Conservation (phyloP, 2,797 vertebrate genomes). For the Acipenser oxyrinchus region DNA sequence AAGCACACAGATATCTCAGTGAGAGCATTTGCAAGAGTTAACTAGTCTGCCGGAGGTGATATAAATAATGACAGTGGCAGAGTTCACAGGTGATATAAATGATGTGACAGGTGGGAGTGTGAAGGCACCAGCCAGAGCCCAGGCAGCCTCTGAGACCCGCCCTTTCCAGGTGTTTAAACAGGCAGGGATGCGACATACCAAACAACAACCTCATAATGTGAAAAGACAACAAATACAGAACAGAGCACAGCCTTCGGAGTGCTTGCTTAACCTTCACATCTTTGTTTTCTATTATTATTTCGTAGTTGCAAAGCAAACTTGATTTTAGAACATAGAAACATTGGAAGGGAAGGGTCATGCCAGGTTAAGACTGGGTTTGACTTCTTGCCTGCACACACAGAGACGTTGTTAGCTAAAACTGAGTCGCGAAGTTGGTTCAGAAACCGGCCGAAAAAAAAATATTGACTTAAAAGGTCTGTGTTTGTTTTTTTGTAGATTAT, state of each 20-base stretch:
- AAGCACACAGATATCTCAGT: no score
- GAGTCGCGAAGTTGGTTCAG: no score
- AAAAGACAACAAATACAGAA: not conserved
- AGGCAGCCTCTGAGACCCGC: conserved; percentile 18
- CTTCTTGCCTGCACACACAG: no score
- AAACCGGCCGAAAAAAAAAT: no score
- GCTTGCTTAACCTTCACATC: not conserved
- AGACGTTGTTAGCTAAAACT: no score
- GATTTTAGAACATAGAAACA: not conserved
- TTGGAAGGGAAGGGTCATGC: not conserved
- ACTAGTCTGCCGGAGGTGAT: not conserved
- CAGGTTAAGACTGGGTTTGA: no score
- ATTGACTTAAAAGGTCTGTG: no score
- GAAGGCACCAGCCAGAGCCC: conserved; percentile 16
- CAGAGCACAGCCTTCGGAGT: not conserved
- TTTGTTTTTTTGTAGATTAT: no score
- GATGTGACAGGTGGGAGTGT: not conserved
- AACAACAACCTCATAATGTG: conserved; percentile 7
- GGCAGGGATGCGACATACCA: conserved; percentile 28
- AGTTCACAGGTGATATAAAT: conserved; percentile 32
- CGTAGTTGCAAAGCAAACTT: not conserved
- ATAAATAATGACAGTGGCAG: conserved; percentile 22
- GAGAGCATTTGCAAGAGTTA: no score
- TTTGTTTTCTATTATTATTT: not conserved
- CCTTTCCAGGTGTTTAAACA: conserved; percentile 39